Evolutionary conservation across 2,113 vertebrate genomes (phyloP).

Genomic region (Serilophus lunatus): DNA sequence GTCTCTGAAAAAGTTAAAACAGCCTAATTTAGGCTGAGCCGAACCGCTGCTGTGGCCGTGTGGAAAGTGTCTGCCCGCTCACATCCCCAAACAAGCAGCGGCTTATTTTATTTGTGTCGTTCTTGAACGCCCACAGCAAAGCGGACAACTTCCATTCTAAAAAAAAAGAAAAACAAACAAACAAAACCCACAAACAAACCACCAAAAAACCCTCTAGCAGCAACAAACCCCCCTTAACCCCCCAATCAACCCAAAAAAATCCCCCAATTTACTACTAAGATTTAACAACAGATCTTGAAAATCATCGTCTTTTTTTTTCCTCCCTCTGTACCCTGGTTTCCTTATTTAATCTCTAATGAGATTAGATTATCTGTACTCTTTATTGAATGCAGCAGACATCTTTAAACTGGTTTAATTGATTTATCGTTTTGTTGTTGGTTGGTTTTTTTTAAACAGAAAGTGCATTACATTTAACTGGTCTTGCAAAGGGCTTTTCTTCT

Average conservation of each 20-base stretch:
- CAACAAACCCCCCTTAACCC: neutral
- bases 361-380: conserved; percentile 57
- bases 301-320: neutral
- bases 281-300: neutral
- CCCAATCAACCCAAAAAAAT: neutral
- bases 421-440: conserved; percentile 50
- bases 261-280: neutral
- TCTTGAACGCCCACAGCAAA: neutral
- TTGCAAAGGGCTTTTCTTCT: conserved; percentile 81
- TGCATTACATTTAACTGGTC: conserved; percentile 88
- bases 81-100: neutral
- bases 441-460: conserved; percentile 82
- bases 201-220: neutral
- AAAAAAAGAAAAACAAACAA: neutral
- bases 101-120: neutral
- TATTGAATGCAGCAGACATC: conserved; percentile 70
- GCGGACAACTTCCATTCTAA: neutral
- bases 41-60: neutral
- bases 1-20: neutral
- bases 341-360: conserved; percentile 61
- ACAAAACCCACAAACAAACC: neutral
- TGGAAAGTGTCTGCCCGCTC: neutral
- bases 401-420: conserved; percentile 75
- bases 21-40: neutral
- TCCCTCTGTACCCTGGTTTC: conserved; percentile 2